Percentiles rank a stretch among this genome's conserved stretches.
Evolutionary conservation across 2,113 vertebrate genomes (phyloP).

Genomic region (Vimba vimba): DNA sequence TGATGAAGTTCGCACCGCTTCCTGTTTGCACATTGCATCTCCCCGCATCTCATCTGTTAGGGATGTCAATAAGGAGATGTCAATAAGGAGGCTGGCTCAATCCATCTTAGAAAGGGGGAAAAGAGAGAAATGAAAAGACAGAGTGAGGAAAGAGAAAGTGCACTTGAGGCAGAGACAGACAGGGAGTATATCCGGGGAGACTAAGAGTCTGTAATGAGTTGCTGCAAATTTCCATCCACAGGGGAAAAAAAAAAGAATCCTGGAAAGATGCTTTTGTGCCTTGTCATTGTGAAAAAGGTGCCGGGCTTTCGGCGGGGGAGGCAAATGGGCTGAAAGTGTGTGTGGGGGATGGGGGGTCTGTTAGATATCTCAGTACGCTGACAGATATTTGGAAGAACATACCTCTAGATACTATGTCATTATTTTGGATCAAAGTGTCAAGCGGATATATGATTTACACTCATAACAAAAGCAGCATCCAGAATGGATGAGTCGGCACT

Average conservation of each 20-base stretch:
- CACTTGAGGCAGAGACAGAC: constrained; percentile 39
- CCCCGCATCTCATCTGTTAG: constrained; percentile 74
- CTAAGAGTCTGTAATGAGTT: constrained; percentile 77
- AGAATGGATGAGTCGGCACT: constrained; percentile 40
- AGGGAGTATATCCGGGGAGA: constrained; percentile 17
- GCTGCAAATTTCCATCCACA: constrained; percentile 74
- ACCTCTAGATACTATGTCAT: constrained; percentile 41
- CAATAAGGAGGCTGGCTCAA: constrained; percentile 80
- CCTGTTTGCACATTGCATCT: constrained; percentile 67
- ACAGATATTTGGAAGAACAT: constrained; percentile 47
- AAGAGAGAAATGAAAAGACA: constrained; percentile 13
- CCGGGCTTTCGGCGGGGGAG: constrained; percentile 37
- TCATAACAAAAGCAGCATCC: constrained; percentile 45
- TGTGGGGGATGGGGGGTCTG: constrained; percentile 38
- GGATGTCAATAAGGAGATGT: constrained; percentile 80
- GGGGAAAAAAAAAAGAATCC: constrained; percentile 68
- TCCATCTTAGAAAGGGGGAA: constrained; percentile 68
- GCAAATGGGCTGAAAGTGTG: constrained; percentile 21
- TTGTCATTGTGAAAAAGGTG: constrained; percentile 68
- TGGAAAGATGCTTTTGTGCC: constrained; percentile 75
- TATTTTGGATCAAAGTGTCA: constrained; percentile 53
- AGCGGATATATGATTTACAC: constrained; percentile 48
- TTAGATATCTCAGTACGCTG: constrained; percentile 37
- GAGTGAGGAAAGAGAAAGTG: constrained; percentile 22
- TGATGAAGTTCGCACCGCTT: constrained; percentile 75